These are phyloP conservation scores for Eupeodes latifasciatus DNA, from an alignment of 2,888 invertebrate genomes.

Conservation along the genomic window DNA sequence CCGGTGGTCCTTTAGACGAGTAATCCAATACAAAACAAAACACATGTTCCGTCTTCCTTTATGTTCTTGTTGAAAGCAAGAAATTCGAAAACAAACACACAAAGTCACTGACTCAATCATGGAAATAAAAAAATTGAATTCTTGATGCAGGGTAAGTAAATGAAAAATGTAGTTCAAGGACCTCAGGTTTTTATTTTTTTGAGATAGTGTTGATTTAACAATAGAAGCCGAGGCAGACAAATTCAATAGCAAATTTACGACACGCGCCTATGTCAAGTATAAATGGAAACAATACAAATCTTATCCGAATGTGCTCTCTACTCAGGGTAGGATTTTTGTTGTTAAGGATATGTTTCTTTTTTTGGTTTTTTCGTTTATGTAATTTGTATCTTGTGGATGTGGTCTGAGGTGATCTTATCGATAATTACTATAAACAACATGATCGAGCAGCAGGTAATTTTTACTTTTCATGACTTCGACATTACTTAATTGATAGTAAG, in stretches of 20 bases:
- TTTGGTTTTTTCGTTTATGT: not conserved
- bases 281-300: constrained; percentile 57
- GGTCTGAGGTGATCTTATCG: constrained; percentile 11
- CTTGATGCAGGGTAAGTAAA: constrained; percentile 11
- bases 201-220: constrained; percentile 11
- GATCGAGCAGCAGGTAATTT: not conserved
- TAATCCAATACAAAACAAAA: constrained; percentile 18
- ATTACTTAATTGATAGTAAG: not conserved
- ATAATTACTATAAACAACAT: not conserved
- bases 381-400: constrained; percentile 8
- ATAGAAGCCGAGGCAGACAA: constrained; percentile 47
- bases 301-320: constrained; percentile 3
- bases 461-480: not conserved
- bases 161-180: constrained; percentile 26
- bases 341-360: not conserved
- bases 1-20: not conserved
- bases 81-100: not conserved
- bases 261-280: constrained; percentile 53
- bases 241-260: constrained; percentile 67
- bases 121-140: constrained; percentile 3
- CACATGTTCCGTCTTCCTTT: constrained; percentile 15
- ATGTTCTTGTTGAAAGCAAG: not conserved
- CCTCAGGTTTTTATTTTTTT: not conserved
- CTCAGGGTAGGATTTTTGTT: not conserved
- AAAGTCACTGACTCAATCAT: constrained; percentile 18